These are phyloP conservation scores for Drosophila pandora DNA, from an alignment of 1,140 invertebrate genomes.

Conservation along the genomic window DNA sequence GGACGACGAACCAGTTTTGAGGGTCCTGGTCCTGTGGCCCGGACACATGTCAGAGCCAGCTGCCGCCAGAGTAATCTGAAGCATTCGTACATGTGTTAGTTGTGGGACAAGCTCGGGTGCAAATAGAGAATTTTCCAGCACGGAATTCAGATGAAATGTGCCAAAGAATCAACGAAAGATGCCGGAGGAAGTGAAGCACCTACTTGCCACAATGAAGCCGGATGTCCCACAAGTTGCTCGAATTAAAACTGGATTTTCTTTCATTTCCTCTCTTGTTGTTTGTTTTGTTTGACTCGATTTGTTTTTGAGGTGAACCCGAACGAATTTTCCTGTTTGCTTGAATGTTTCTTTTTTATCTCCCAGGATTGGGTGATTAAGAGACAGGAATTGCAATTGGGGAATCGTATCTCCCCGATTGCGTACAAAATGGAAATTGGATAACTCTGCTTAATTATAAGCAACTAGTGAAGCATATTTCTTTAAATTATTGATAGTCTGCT, in stretches of 20 bases:
- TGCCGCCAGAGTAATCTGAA: conserved; percentile 29
- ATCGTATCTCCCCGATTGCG: conserved; percentile 9
- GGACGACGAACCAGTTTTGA: conserved; percentile 14
- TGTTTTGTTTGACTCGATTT: conserved; percentile 32
- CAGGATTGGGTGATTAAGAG: background rate
- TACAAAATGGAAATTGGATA: conserved; percentile 17
- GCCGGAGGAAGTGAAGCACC: conserved; percentile 30
- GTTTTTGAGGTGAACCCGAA: conserved; percentile 58
- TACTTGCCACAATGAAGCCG: conserved; percentile 23
- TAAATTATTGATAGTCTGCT: conserved; percentile 2
- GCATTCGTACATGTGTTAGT: conserved; percentile 52
- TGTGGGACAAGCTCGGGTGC: conserved; percentile 36
- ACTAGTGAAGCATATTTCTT: conserved; percentile 25
- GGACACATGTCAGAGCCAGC: conserved; percentile 45
- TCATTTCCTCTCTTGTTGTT: conserved; percentile 20
- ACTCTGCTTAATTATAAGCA: background rate
- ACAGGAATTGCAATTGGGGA: conserved; percentile 39
- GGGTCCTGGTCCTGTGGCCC: conserved; percentile 13
- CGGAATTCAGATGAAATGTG: conserved; percentile 51
- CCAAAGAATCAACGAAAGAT: conserved; percentile 48
- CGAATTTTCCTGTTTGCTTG: conserved; percentile 54
- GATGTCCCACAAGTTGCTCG: conserved; percentile 29
- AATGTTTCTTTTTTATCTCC: conserved; percentile 34
- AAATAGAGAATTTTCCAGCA: conserved; percentile 56
- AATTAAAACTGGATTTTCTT: conserved; percentile 50